A percentile compares a stretch with the other conserved stretches of the same genome.
Conservation (phyloP, 2,113 vertebrate species). For the Gavia stellata region DNA sequence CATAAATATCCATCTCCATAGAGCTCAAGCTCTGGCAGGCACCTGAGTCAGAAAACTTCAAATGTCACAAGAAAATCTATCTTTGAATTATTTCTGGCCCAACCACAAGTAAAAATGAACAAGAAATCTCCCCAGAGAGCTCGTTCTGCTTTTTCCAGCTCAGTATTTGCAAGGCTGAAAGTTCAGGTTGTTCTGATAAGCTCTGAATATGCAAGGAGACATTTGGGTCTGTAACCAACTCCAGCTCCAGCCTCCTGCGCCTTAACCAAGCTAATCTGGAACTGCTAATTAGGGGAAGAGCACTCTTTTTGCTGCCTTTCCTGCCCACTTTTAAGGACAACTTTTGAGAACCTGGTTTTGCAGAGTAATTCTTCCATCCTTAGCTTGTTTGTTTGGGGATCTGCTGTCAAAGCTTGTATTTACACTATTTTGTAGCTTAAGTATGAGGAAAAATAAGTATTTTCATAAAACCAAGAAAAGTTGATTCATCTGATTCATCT, state of each 20-base stretch:
- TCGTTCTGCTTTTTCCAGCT: not conserved
- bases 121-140: conserved; percentile 6
- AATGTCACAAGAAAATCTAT: conserved; percentile 11
- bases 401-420: not conserved
- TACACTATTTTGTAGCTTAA: not conserved
- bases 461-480: not conserved
- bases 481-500: not conserved
- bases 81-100: conserved; percentile 45
- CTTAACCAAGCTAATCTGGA: not conserved
- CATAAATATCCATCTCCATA: not conserved
- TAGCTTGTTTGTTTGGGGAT: not conserved
- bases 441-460: not conserved
- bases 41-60: not conserved
- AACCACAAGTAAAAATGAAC: conserved; percentile 9
- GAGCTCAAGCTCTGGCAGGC: not conserved
- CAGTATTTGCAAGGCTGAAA: not conserved
- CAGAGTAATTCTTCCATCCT: not conserved
- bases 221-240: not conserved
- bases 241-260: not conserved
- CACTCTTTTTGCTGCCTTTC: not conserved
- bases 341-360: not conserved
- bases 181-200: conserved; percentile 39
- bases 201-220: conserved; percentile 18
- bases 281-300: not conserved
- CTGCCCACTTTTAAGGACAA: not conserved